A percentile compares a stretch with the other conserved stretches of the same genome.
Evolutionary conservation across 37 sponge, comb jelly and placozoan genomes (phyloP).

Genomic region (Spongia lamella): DNA sequence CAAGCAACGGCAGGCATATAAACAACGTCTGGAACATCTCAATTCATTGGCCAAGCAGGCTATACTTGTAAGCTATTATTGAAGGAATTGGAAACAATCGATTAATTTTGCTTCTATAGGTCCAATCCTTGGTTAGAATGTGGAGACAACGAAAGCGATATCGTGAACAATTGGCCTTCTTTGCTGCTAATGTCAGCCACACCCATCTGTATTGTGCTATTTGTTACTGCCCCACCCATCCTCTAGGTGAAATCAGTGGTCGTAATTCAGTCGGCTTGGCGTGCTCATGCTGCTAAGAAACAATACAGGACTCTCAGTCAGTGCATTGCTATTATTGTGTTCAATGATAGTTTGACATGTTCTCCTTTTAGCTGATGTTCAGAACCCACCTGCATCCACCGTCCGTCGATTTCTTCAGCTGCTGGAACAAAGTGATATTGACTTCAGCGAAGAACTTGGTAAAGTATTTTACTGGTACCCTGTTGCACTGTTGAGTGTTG

Average conservation of each 20-base stretch:
- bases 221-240: too few species aligned
- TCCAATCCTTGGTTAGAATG: slow-evolving; percentile 73
- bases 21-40: slow-evolving; percentile 75
- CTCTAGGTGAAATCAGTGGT: slow-evolving; percentile 76
- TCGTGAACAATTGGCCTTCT: slow-evolving; percentile 46
- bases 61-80: too few species aligned
- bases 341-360: too few species aligned
- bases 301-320: slow-evolving; percentile 58
- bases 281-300: slow-evolving; percentile 86
- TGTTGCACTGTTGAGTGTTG: not conserved
- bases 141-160: slow-evolving; percentile 49
- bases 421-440: slow-evolving; percentile 95
- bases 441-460: slow-evolving; percentile 94
- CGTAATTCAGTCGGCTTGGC: slow-evolving; percentile 82
- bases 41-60: not conserved
- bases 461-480: not conserved
- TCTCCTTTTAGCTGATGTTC: slow-evolving; percentile 47
- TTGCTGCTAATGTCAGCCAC: slow-evolving; percentile 62
- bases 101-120: slow-evolving; percentile 15
- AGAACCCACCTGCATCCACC: slow-evolving; percentile 76
- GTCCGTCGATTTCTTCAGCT: slow-evolving; percentile 91
- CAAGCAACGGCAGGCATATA: slow-evolving; percentile 65
- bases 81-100: too few species aligned
- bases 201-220: not conserved
- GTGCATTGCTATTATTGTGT: too few species aligned